Evolutionary conservation across 64 coral and sea anemone genomes (phyloP).

Genomic region (Anthopleura sola): DNA sequence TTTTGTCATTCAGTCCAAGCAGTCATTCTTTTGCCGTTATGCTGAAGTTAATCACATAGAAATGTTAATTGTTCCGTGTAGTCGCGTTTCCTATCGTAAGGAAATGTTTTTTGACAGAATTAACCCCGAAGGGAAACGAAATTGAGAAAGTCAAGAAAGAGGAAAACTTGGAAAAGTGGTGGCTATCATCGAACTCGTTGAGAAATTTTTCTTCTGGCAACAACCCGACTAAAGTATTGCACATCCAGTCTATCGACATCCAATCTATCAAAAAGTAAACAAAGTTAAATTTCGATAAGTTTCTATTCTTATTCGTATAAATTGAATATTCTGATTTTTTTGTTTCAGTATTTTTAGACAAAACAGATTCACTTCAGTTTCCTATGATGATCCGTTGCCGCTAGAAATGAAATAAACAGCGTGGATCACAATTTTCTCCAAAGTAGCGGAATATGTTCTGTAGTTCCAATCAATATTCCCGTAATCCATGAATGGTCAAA

Average conservation of each 20-base stretch:
- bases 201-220: not conserved
- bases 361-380: not conserved
- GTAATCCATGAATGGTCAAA: slow-evolving; percentile 14
- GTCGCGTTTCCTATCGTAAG: slow-evolving; percentile 2
- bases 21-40: not conserved
- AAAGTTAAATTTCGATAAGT: slow-evolving; percentile 5
- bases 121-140: not conserved
- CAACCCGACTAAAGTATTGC: not conserved
- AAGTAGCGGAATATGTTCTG: not conserved
- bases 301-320: not conserved
- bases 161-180: no score
- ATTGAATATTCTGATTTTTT: slow-evolving; percentile 4
- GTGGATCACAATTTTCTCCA: not conserved
- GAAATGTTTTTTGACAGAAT: not conserved
- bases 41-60: not conserved
- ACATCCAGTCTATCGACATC: not conserved
- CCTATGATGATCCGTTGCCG: not conserved
- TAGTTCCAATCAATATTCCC: not conserved
- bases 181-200: not conserved
- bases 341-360: slow-evolving; percentile 2
- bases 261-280: not conserved
- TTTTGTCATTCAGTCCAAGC: no score
- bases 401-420: not conserved
- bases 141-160: not conserved
- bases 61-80: slow-evolving; percentile 3